These are phyloP conservation scores for Orthonychiurus folsomi DNA, from an alignment of 2,888 invertebrate genomes.

Conservation along the genomic window DNA sequence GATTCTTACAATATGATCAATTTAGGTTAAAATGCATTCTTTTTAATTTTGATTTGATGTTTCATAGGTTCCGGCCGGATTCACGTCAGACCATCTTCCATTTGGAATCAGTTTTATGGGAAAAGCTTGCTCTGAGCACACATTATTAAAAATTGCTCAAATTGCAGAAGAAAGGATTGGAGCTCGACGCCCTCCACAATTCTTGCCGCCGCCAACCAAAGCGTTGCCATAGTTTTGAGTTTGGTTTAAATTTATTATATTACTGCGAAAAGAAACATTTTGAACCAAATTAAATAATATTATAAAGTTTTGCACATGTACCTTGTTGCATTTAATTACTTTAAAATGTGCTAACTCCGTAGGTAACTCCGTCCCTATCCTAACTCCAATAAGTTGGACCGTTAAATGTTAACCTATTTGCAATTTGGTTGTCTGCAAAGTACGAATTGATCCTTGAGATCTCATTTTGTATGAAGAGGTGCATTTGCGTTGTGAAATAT, in stretches of 20 bases:
- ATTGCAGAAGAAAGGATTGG: background rate
- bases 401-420: slow-evolving; percentile 24
- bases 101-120: background rate
- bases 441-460: too few relatives aligned
- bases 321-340: too few relatives aligned
- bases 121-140: background rate
- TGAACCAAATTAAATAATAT: too few relatives aligned
- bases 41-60: background rate
- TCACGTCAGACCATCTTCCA: background rate
- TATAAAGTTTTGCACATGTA: too few relatives aligned
- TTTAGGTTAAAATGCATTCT: background rate
- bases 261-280: too few relatives aligned
- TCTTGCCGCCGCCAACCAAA: too few relatives aligned
- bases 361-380: background rate
- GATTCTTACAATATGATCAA: too few relatives aligned
- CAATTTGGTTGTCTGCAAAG: too few relatives aligned
- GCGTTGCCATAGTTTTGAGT: too few relatives aligned
- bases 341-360: background rate
- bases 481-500: too few relatives aligned
- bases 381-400: slow-evolving; percentile 14
- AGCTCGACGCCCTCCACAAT: background rate
- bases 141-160: background rate
- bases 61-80: background rate
- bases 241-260: too few relatives aligned
- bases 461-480: too few relatives aligned